Percentiles rank a stretch among this genome's conserved stretches.
Evolutionary conservation across 1,140 invertebrate species (phyloP).

Genomic region (Bicyclus anynana): DNA sequence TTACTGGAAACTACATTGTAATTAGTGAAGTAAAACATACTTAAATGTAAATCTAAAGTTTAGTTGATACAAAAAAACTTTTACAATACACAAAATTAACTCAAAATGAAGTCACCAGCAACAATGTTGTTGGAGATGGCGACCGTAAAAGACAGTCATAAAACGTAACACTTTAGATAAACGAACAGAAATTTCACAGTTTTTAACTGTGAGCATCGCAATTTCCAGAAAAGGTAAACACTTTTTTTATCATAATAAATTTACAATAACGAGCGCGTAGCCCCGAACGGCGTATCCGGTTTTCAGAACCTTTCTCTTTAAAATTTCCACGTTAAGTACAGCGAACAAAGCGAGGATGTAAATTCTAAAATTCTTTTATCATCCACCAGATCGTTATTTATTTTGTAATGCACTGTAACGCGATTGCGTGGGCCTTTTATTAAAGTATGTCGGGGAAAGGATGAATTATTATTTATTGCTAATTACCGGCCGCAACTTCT

Average conservation of each 20-base stretch:
- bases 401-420: not conserved
- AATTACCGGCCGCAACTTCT: not conserved
- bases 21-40: too few relatives aligned
- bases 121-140: not conserved
- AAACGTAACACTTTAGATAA: not conserved
- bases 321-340: conserved; percentile 25
- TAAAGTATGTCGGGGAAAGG: not conserved
- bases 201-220: conserved; percentile 13
- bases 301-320: conserved; percentile 26
- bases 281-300: conserved; percentile 28
- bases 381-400: conserved; percentile 7
- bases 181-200: conserved; percentile 3
- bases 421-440: not conserved
- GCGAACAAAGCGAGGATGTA: conserved; percentile 12
- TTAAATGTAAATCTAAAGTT: too few relatives aligned
- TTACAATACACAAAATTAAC: too few relatives aligned
- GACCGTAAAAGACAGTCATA: not conserved
- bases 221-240: conserved; percentile 16
- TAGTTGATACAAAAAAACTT: too few relatives aligned
- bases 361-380: conserved; percentile 18
- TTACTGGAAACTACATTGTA: too few relatives aligned
- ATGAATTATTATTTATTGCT: not conserved
- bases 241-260: conserved; percentile 39
- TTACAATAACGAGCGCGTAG: conserved; percentile 33
- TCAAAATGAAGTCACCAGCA: too few relatives aligned